phyloP scores from a whole-genome alignment of 2,113 vertebrate genomes.

The Gasterosteus nipponicus region DNA sequence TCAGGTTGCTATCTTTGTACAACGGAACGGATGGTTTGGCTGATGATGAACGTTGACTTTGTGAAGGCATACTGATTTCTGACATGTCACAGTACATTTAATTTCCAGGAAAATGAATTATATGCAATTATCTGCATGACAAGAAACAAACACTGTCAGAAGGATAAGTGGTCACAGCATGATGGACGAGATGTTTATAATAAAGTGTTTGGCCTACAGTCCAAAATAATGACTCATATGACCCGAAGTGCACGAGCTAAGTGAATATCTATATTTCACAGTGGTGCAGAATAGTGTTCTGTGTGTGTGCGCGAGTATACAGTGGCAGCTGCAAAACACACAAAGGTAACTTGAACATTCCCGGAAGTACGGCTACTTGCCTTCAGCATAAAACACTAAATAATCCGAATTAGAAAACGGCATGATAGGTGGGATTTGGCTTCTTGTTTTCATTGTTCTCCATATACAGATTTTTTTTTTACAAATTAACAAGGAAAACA shows the following conservation, averaged over 20 bases:
- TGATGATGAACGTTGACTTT: slow-evolving; percentile 26
- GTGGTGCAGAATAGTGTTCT: background rate
- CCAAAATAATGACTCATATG: background rate
- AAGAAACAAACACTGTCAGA: background rate
- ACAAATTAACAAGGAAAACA: too few species aligned
- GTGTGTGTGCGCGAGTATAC: background rate
- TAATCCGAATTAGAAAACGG: too few species aligned
- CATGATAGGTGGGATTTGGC: too few species aligned
- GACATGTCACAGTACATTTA: background rate
- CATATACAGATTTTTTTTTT: too few species aligned
- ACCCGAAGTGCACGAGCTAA: background rate
- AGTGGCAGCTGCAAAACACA: background rate
- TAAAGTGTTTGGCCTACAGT: background rate
- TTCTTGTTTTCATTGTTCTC: too few species aligned
- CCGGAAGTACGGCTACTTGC: background rate
- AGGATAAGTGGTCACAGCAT: background rate
- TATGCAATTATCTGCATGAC: background rate
- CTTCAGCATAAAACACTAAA: slow-evolving; percentile 24
- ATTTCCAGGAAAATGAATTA: slow-evolving; percentile 24
- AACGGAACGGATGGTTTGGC: slow-evolving; percentile 8
- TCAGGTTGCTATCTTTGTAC: slow-evolving; percentile 45
- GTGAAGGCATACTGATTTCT: slow-evolving; percentile 17
- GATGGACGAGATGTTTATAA: background rate
- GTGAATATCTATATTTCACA: background rate
- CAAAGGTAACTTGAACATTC: background rate